Evolutionary conservation across 2,888 invertebrate species (phyloP).

Genomic region (Cybosia mesomella): DNA sequence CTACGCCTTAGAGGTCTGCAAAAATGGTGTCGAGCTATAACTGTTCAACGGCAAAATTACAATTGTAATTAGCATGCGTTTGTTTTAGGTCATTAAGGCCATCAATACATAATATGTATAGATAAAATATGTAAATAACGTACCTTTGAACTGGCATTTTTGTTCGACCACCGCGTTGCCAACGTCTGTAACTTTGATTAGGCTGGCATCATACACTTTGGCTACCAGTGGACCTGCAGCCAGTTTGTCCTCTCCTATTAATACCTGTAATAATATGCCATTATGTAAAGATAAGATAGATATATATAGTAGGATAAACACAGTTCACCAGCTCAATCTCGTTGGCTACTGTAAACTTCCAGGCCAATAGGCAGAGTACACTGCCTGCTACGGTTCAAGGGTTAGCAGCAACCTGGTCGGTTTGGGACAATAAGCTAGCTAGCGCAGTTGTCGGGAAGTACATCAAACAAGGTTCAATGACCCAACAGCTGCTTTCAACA

Average conservation of each 20-base stretch:
- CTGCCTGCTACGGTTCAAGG: neutral
- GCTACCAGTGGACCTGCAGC: slow-evolving; percentile 96
- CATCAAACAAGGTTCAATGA: no score
- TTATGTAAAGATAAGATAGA: neutral
- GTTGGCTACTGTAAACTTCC: neutral
- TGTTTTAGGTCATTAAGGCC: neutral
- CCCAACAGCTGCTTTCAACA: no score
- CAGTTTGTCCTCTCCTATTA: slow-evolving; percentile 95
- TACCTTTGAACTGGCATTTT: slow-evolving; percentile 98
- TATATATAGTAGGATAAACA: neutral
- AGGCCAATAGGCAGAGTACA: neutral
- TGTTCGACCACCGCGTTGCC: slow-evolving; percentile 97
- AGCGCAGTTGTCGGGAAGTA: no score
- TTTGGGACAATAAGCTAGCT: no score
- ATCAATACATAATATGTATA: neutral
- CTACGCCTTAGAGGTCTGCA: no score
- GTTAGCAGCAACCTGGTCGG: neutral
- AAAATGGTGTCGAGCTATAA: neutral
- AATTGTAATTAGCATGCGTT: neutral
- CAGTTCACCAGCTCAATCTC: neutral
- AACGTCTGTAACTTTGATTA: slow-evolving; percentile 97
- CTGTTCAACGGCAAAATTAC: neutral
- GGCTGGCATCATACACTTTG: slow-evolving; percentile 97
- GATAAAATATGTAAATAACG: slow-evolving; percentile 2
- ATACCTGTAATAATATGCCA: slow-evolving; percentile 70